Evolutionary conservation across 2,888 invertebrate species (phyloP).

Genomic region (Drosophila ezoana): DNA sequence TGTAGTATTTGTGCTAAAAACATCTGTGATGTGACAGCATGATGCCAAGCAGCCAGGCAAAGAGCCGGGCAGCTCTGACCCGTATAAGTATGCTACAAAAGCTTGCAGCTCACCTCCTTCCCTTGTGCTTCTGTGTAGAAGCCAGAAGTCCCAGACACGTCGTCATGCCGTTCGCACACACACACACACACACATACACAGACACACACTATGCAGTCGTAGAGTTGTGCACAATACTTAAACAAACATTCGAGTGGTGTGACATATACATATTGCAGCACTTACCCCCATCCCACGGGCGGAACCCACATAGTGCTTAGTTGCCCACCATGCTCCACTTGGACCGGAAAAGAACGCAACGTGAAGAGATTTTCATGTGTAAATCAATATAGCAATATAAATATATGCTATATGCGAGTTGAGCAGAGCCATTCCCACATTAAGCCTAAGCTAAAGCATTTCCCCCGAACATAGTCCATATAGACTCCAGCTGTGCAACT

Average conservation of each 20-base stretch:
- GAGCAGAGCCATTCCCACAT: constrained; percentile 2
- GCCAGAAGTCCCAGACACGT: constrained; percentile 52
- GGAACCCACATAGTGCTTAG: constrained; percentile 15
- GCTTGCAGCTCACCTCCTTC: constrained; percentile 31
- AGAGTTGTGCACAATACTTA: constrained; percentile 53
- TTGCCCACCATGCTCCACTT: constrained; percentile 35
- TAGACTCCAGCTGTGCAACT: neutral
- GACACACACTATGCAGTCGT: constrained; percentile 35
- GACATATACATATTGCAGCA: constrained; percentile 78
- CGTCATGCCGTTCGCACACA: constrained; percentile 5
- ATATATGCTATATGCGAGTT: constrained; percentile 8
- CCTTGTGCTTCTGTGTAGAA: constrained; percentile 16
- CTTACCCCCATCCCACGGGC: constrained; percentile 40
- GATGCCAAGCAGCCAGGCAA: constrained; percentile 61
- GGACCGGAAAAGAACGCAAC: constrained; percentile 33
- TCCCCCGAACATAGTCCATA: neutral
- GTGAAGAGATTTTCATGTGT: constrained; percentile 46
- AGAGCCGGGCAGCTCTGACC: constrained; percentile 56
- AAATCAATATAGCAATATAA: constrained; percentile 34
- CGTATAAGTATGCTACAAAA: constrained; percentile 74
- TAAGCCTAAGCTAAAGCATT: constrained; percentile 15
- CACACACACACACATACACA: constrained; percentile 10
- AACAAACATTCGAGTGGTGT: constrained; percentile 73
- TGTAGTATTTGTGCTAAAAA: constrained; percentile 70
- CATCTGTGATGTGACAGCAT: constrained; percentile 73